Base-by-base conservation (phyloP, 1,140 invertebrate species). In the Zaprionus lachaisei region DNA sequence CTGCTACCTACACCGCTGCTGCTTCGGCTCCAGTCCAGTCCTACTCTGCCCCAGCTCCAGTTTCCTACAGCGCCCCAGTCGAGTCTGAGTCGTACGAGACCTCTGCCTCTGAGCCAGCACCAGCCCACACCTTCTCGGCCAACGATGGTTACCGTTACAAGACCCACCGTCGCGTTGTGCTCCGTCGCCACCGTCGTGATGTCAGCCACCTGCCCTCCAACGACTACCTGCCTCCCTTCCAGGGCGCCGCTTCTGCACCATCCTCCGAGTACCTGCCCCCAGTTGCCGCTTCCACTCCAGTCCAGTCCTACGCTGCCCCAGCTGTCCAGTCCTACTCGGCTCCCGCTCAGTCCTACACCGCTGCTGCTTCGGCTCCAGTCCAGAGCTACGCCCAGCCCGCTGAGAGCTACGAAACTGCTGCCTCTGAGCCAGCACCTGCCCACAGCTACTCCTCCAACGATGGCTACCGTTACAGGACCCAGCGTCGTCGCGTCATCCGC, bases 121-220 rank as follows among this genome's bases (percentile, higher is more conserved):
- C 81, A 51, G 75, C 81, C 15, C 89, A 91, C 72, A 80, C 55
- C 63, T 91, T 78, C 81, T 91, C 89, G 3, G 66, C 83, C n/a
- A 54, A 11, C 31, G 90, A 92, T 66, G 90, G 90, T 20, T 92
- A 92, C 80, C 86, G 87, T 28, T 92, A 92, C 81, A 92, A 92
- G 75, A 92, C 83, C 72, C 79, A 85, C 31, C 78, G 78, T 66
- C 82, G 82, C 62, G 67, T 74, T 22, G 85, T 87, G 17, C 47
- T 78, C 28, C 80, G 89, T 58, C 91, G 87, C 37, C 80, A 82
- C 34, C 91, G 86, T 79, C 91, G 87, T 82, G 87, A 76, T 81
- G 81, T 79, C 63, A 83, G 80, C 85, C 77, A 89, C 24, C 73
- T 89, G 63, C 83, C 80, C 11, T 82, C 89, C 81, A 91, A 78